Evolutionary conservation across 2,797 vertebrate species (phyloP), one percentile per base, ranked within the genome.

Genomic region (Lagorchestes hirsutus): DNA sequence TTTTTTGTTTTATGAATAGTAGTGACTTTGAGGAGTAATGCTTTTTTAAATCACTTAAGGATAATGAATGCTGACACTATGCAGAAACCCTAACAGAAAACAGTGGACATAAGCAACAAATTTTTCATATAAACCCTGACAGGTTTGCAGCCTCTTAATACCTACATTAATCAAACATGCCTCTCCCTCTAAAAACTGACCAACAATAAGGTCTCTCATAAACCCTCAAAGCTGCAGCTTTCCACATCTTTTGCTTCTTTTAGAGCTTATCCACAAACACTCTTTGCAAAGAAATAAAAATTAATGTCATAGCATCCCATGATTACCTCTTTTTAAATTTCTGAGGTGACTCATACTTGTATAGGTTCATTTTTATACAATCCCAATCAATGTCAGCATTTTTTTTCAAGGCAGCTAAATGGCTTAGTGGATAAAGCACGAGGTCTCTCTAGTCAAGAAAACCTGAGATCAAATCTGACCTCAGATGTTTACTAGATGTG

Each of bases 31-130:
- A 97, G 95, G 96, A 98, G 94, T 96, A 97, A 96, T 97, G 74
- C 5, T 12, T 98, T 98, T 96, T 97, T 8, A 98, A 98, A 97
- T 98, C 98, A 98, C 93, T 98, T 97, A 95, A 98, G 34, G 92
- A 92, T 97, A 98, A 98, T 97, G 95, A 98, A 98, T 97, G 94
- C 74, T 98, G 97, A 98, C 93, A 90, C 13, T 97, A 92, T 40
- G 96, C 54, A 98, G 93, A 98, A 98, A 97, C 40, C 54, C 55
- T 55, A 97, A 97, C 29, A 98, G 54, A 97, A 96, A 97, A 96
- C 67, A 97, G 96, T 96, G 74, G 97, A 28, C 95, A 97, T 90
- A 95, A 97, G 94, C n/a, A 95, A 96, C 18, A 94, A 2, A 74
- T 96, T 97, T 96, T 97, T 98, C 92, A 98, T 96, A 93, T 93